phyloP scores from a whole-genome alignment of 2,888 invertebrate genomes.

The Himalopsyche kuldschensis region DNA sequence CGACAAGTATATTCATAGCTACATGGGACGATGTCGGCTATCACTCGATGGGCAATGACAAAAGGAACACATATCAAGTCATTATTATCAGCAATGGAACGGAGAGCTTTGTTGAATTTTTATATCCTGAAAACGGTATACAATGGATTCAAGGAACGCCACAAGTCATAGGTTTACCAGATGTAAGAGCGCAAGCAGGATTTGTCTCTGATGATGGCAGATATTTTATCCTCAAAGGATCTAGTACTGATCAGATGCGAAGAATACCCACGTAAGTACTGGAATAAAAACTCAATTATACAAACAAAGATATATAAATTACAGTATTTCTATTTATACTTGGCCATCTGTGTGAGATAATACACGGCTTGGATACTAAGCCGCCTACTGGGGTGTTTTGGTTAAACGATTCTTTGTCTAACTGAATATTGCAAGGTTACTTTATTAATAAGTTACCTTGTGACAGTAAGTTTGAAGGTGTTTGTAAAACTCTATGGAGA shows the following conservation, averaged over 20 bases:
- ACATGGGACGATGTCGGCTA: slow-evolving; percentile 92
- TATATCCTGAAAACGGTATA: slow-evolving; percentile 86
- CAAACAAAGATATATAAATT: neutral
- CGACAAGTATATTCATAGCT: slow-evolving; percentile 78
- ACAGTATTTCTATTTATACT: neutral
- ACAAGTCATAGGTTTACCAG: slow-evolving; percentile 76
- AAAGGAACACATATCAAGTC: slow-evolving; percentile 84
- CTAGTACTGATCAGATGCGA: slow-evolving; percentile 86
- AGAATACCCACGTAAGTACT: slow-evolving; percentile 76
- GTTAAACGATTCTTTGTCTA: too few relatives aligned
- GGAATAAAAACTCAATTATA: too few relatives aligned
- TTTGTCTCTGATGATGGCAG: slow-evolving; percentile 84
- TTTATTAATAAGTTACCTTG: too few relatives aligned
- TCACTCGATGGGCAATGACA: slow-evolving; percentile 66
- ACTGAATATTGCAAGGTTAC: too few relatives aligned
- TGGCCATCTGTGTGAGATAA: too few relatives aligned
- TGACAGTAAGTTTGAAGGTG: too few relatives aligned
- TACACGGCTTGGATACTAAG: too few relatives aligned
- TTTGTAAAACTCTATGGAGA: too few relatives aligned
- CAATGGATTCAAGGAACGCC: slow-evolving; percentile 88
- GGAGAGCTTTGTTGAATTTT: slow-evolving; percentile 81
- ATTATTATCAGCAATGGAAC: slow-evolving; percentile 69
- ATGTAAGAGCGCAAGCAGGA: slow-evolving; percentile 92
- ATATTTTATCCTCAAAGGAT: slow-evolving; percentile 75
- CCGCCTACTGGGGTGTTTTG: too few relatives aligned